Conservation (phyloP, 2,888 invertebrate genomes). For the Lasioglossum calceatum region DNA sequence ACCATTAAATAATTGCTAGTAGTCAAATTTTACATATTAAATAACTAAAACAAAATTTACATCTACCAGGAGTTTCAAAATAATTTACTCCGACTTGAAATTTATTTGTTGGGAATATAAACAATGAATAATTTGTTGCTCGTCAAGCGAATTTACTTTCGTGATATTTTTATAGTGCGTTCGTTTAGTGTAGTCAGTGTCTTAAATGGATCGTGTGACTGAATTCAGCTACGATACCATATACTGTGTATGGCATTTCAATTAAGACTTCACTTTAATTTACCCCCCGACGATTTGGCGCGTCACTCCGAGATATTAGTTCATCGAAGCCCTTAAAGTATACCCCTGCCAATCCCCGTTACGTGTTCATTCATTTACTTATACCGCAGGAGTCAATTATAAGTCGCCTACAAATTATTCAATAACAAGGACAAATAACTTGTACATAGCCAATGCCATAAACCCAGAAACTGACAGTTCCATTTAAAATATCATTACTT, state of each 20-base stretch:
- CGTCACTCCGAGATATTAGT: slow-evolving; percentile 61
- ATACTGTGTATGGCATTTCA: slow-evolving; percentile 56
- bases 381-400: slow-evolving; percentile 17
- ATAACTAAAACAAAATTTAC: background rate
- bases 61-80: background rate
- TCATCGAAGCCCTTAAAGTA: slow-evolving; percentile 66
- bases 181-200: slow-evolving; percentile 6
- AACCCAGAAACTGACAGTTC: background rate
- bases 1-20: background rate
- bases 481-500: slow-evolving; percentile 5
- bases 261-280: slow-evolving; percentile 77
- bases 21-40: background rate
- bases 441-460: slow-evolving; percentile 5
- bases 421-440: background rate
- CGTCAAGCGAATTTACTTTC: background rate
- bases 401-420: slow-evolving; percentile 25
- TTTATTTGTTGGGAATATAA: background rate
- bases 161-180: slow-evolving; percentile 18
- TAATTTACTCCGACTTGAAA: background rate
- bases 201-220: slow-evolving; percentile 23
- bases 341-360: slow-evolving; percentile 47
- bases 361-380: slow-evolving; percentile 27
- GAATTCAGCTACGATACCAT: slow-evolving; percentile 37
- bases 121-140: background rate
- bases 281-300: slow-evolving; percentile 73